Evolutionary conservation across 2,113 vertebrate species (phyloP).

Genomic region (Beaufortia kweichowensis): DNA sequence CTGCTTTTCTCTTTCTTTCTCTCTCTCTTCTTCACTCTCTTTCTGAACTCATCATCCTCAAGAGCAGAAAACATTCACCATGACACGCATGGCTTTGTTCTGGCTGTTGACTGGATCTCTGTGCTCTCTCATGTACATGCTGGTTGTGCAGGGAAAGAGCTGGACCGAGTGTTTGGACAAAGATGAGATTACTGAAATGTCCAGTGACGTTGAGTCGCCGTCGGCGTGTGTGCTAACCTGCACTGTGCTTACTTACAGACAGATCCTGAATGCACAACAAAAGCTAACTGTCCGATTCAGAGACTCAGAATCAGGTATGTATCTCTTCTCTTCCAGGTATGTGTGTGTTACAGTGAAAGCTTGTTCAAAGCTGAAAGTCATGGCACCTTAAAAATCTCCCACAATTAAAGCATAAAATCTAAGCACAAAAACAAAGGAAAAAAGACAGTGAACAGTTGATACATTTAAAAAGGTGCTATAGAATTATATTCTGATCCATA

Average conservation of each 20-base stretch:
- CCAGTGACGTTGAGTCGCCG: conserved; percentile 29
- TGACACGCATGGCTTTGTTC: conserved; percentile 53
- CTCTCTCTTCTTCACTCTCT: not conserved
- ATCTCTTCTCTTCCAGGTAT: not conserved
- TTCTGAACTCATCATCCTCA: too few species aligned
- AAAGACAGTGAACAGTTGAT: too few species aligned
- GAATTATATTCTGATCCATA: too few species aligned
- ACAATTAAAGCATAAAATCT: too few species aligned
- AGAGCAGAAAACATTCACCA: conserved; percentile 52
- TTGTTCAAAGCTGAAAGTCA: too few species aligned
- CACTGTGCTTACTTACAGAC: conserved; percentile 62
- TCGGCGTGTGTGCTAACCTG: conserved; percentile 69
- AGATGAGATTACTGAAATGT: conserved; percentile 39
- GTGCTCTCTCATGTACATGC: conserved; percentile 50
- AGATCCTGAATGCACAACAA: conserved; percentile 60
- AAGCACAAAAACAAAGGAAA: too few species aligned
- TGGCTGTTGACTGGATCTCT: conserved; percentile 59
- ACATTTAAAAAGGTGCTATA: too few species aligned
- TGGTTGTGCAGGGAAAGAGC: conserved; percentile 35
- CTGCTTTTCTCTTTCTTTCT: not conserved
- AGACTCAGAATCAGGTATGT: conserved; percentile 69
- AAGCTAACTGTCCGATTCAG: conserved; percentile 62
- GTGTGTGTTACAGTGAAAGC: not conserved
- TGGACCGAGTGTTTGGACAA: conserved; percentile 58
- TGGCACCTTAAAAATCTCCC: too few species aligned